Percentiles rank a stretch among this genome's conserved stretches.
phyloP scores from a whole-genome alignment of 2,888 invertebrate species.

The Cephus nigrinus region DNA sequence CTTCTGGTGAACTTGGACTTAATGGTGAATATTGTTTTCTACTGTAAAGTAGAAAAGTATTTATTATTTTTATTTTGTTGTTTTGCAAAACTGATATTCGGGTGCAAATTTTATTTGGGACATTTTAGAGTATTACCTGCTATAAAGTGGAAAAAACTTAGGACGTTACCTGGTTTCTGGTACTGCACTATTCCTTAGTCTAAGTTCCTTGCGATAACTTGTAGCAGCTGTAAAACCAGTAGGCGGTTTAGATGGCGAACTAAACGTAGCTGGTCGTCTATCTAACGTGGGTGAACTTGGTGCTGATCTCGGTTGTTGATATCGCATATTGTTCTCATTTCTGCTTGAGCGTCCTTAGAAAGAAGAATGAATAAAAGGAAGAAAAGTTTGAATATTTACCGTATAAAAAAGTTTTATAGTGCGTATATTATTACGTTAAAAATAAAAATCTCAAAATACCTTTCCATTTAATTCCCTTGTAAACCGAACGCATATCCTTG shows the following conservation, averaged over 20 bases:
- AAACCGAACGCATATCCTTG: slow-evolving; percentile 81
- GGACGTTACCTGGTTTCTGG: slow-evolving; percentile 54
- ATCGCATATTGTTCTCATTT: slow-evolving; percentile 52
- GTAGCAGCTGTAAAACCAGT: slow-evolving; percentile 60
- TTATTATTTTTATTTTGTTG: neutral
- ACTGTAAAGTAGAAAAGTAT: slow-evolving; percentile 31
- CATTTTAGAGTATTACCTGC: no score
- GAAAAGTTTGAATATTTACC: neutral
- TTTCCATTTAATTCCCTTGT: slow-evolving; percentile 80
- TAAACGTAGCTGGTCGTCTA: slow-evolving; percentile 66
- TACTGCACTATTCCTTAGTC: slow-evolving; percentile 56
- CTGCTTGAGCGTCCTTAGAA: slow-evolving; percentile 54
- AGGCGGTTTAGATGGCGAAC: slow-evolving; percentile 60
- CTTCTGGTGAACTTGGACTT: slow-evolving; percentile 69
- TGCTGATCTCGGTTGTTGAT: slow-evolving; percentile 71
- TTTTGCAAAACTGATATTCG: neutral
- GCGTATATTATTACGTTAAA: neutral
- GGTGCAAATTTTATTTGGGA: neutral
- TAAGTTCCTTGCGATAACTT: slow-evolving; percentile 60
- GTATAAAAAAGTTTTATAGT: neutral
- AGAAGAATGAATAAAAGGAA: slow-evolving; percentile 9
- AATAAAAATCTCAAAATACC: slow-evolving; percentile 48
- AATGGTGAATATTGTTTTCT: slow-evolving; percentile 67
- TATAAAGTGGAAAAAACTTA: neutral
- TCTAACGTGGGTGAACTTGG: slow-evolving; percentile 76